A percentile compares a stretch with the other conserved stretches of the same genome.
Conservation (phyloP, 2,888 invertebrate species). For the Aricia artaxerxes region DNA sequence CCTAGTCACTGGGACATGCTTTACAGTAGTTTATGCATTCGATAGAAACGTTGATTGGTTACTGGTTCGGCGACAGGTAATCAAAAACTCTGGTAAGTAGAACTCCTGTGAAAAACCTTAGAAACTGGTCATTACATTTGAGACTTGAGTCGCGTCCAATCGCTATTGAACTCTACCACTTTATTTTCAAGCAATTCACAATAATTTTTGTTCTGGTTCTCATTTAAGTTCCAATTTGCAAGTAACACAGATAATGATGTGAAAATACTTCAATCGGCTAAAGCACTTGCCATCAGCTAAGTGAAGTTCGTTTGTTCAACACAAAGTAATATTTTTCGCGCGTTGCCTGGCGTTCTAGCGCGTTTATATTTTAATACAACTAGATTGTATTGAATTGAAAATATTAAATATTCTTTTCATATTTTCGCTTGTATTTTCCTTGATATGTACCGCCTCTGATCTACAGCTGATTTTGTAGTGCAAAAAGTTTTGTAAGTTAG, state of each 20-base stretch:
- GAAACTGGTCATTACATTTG: too few species aligned
- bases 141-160: too few species aligned
- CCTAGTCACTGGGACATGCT: too few species aligned
- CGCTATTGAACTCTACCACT: too few species aligned
- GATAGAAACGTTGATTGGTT: too few species aligned
- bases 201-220: background rate
- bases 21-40: too few species aligned
- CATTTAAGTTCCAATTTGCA: background rate
- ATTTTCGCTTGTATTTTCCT: constrained; percentile 28
- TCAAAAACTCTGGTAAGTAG: too few species aligned
- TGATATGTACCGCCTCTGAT: constrained; percentile 1
- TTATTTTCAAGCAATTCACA: too few species aligned
- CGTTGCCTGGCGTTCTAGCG: constrained; percentile 6
- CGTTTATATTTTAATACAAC: constrained; percentile 12
- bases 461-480: background rate
- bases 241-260: background rate
- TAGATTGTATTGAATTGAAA: constrained; percentile 22
- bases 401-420: constrained; percentile 30
- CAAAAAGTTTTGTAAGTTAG: background rate
- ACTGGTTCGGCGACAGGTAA: too few species aligned
- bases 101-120: too few species aligned
- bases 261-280: constrained; percentile 3
- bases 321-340: background rate
- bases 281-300: constrained; percentile 14
- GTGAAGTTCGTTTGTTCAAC: constrained; percentile 1